A percentile compares a stretch with the other conserved stretches of the same genome.
Conservation (phyloP, 2,888 invertebrate genomes). For the Vanessa cardui region DNA sequence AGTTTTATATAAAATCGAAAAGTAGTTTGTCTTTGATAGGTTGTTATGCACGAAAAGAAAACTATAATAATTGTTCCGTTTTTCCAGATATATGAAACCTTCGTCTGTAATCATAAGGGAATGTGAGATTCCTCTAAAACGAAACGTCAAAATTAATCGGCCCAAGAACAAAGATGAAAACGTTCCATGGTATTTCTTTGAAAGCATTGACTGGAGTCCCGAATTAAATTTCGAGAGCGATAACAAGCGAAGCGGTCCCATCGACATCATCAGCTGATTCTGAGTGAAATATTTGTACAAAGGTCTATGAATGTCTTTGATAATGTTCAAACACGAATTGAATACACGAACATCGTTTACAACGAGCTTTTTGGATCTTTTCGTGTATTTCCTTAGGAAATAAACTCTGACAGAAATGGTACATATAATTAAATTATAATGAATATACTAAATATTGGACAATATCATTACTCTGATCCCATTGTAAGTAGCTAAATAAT, state of each 20-base stretch:
- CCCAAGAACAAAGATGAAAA: neutral
- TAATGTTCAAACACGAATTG: neutral
- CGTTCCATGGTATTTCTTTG: neutral
- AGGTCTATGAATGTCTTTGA: slow-evolving; percentile 3
- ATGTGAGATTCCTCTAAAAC: neutral
- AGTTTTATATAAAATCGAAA: no score
- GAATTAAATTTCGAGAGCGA: neutral
- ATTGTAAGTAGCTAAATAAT: no score
- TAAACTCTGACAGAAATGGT: no score
- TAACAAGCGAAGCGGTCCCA: neutral
- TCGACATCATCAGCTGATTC: neutral
- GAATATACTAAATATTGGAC: no score
- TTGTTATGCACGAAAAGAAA: no score
- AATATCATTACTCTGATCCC: no score
- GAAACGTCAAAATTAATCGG: neutral
- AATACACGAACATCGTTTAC: neutral
- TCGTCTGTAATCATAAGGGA: no score
- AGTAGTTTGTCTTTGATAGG: no score
- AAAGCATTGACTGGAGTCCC: neutral
- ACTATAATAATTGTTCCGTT: no score
- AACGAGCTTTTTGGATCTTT: neutral
- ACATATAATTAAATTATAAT: no score
- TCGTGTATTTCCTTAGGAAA: no score
- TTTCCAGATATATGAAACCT: no score
- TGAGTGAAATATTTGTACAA: neutral